A percentile compares a stretch with the other conserved stretches of the same genome.
These are phyloP conservation scores for Gymnocephalus cernua DNA, from an alignment of 2,113 vertebrate species.

Conservation along the genomic window DNA sequence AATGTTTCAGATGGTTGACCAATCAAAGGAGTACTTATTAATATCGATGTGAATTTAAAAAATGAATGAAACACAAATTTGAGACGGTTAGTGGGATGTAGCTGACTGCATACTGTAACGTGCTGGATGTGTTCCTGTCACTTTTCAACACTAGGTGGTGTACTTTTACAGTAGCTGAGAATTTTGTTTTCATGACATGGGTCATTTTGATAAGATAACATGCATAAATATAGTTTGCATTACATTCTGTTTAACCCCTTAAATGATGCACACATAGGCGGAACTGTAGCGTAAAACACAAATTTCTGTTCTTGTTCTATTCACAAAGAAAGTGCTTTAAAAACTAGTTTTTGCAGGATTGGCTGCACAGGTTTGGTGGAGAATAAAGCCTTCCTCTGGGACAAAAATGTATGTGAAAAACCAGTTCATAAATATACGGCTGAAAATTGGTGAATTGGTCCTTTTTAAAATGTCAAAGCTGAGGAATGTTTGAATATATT, in stretches of 20 bases:
- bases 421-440: background rate
- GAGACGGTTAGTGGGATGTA: background rate
- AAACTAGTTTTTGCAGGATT: background rate
- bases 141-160: constrained; percentile 45
- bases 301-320: background rate
- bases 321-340: background rate
- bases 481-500: too few relatives aligned
- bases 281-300: background rate
- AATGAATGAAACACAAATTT: too few relatives aligned
- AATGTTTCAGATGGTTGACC: background rate
- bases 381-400: background rate
- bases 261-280: background rate
- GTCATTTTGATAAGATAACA: constrained; percentile 5
- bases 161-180: background rate
- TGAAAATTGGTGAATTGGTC: background rate
- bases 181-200: background rate
- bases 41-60: too few relatives aligned
- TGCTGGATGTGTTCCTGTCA: background rate
- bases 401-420: background rate
- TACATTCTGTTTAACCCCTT: background rate
- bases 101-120: background rate
- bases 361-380: background rate
- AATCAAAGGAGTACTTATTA: background rate
- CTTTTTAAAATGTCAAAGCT: background rate
- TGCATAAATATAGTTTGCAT: background rate